Percentiles rank a stretch among this genome's conserved stretches.
Evolutionary conservation across 2,113 vertebrate species (phyloP).

Genomic region (Orycteropus afer): DNA sequence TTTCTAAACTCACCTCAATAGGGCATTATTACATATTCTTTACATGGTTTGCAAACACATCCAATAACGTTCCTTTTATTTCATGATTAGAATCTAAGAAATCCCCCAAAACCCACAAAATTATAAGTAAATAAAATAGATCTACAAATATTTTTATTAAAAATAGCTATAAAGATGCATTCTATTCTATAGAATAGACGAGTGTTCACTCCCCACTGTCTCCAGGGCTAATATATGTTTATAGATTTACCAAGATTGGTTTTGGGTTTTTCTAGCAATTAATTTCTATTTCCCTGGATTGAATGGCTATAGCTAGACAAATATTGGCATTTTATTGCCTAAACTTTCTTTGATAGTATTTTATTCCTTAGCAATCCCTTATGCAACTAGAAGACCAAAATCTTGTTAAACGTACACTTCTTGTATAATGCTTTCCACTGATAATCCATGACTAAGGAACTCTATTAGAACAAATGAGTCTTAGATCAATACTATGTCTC

Average conservation of each 20-base stretch:
- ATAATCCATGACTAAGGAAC: constrained; percentile 38
- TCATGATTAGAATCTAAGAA: not conserved
- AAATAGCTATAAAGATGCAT: not conserved
- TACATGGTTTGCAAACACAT: not conserved
- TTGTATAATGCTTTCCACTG: constrained; percentile 9
- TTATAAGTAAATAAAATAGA: not conserved
- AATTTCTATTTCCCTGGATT: not conserved
- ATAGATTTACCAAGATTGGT: not conserved
- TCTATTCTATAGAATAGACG: not conserved
- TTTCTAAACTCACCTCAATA: constrained; percentile 12
- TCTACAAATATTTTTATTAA: not conserved
- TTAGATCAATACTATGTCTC: constrained; percentile 21
- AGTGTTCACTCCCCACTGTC: not conserved
- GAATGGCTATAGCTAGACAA: not conserved
- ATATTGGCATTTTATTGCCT: not conserved
- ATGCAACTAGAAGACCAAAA: not conserved
- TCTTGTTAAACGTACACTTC: not conserved
- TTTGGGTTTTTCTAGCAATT: not conserved
- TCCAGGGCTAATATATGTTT: not conserved
- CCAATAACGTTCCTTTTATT: not conserved
- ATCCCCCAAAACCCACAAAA: not conserved
- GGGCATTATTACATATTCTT: not conserved
- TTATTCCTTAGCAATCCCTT: not conserved
- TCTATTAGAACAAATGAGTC: constrained; percentile 61
- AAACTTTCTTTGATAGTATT: not conserved